These are phyloP conservation scores for Protonemura montana DNA, from an alignment of 2,888 invertebrate genomes.

Conservation along the genomic window DNA sequence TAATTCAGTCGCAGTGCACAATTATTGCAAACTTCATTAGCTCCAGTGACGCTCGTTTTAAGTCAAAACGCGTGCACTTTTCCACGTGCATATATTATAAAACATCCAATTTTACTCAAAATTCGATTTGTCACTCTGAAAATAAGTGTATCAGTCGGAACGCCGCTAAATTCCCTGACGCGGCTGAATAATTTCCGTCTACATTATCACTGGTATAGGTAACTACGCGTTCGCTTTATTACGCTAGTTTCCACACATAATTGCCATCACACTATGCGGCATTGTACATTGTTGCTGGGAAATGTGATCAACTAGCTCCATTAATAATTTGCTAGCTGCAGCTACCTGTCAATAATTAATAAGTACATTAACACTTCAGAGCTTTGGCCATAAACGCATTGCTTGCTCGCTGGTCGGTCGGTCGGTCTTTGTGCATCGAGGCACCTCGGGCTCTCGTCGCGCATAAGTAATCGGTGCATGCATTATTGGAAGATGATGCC, in stretches of 20 bases:
- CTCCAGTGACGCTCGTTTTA: not conserved
- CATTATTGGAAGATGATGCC: not conserved
- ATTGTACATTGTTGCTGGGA: not conserved
- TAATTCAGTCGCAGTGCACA: not conserved
- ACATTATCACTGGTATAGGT: not conserved
- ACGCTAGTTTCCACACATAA: not conserved
- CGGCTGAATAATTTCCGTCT: not conserved
- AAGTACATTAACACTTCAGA: slow-evolving; percentile 29
- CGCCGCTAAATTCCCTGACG: not conserved
- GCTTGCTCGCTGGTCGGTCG: not conserved
- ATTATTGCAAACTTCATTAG: not conserved
- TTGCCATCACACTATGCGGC: not conserved
- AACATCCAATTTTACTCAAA: not conserved
- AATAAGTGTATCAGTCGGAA: not conserved
- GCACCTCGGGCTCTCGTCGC: not conserved
- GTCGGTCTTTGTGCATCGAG: not conserved
- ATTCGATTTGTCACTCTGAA: not conserved
- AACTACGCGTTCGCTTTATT: not conserved
- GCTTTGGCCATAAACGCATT: not conserved
- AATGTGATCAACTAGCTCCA: not conserved
- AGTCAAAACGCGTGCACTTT: no score
- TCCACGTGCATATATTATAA: not conserved
- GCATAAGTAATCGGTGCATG: not conserved
- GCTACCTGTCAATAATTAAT: slow-evolving; percentile 30
- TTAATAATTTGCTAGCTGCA: slow-evolving; percentile 23